Evolutionary conservation across 2,797 vertebrate species (phyloP), one percentile per base, ranked within the genome.

Genomic region (Betta splendens): DNA sequence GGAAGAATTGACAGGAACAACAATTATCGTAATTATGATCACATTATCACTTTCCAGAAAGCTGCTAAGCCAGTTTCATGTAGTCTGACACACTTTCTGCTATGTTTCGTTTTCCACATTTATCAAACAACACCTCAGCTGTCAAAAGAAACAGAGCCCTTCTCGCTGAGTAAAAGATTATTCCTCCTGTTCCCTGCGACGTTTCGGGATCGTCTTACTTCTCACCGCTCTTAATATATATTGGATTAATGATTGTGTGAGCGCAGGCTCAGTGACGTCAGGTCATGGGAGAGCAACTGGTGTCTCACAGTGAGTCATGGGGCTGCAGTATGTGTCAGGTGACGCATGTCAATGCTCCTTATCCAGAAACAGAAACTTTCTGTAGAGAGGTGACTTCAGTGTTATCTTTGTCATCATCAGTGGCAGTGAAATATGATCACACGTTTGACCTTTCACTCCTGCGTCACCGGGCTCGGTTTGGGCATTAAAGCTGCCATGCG

Each of bases 221-320:
- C 12, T 52, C 7, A 28, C 9, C 4, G 25, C 8, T 23, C 28
- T 45, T 15, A 49, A 32, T 21, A 16, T 35, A 28, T 45, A 62
- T 51, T 49, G 44, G 11, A 23, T 59, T 1, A 8, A 12, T 61
- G 39, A 3, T 60, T 78, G 16, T 56, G 84, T 39, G 40, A 0
- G 3, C 57, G 18, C 79, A 0, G 54, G 81, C 50, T 60, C 22
- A 4, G 17, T 62, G 71, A 68, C 22, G 33, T 58, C 17, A 31
- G 55, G 13, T 67, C 43, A 38, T 75, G 62, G 54, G 65, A 85
- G 77, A 59, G 37, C 33, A 51, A 25, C 1, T 1, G 9, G 54
- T 42, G n/a, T 69, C 70, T 73, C 21, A 21, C 9, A 51, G 56
- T 68, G 68, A 80, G 45, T 85, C 69, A 73, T 70, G 4, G 38